phyloP scores from a whole-genome alignment of 2,888 invertebrate genomes.

The Drosophila neotestacea region DNA sequence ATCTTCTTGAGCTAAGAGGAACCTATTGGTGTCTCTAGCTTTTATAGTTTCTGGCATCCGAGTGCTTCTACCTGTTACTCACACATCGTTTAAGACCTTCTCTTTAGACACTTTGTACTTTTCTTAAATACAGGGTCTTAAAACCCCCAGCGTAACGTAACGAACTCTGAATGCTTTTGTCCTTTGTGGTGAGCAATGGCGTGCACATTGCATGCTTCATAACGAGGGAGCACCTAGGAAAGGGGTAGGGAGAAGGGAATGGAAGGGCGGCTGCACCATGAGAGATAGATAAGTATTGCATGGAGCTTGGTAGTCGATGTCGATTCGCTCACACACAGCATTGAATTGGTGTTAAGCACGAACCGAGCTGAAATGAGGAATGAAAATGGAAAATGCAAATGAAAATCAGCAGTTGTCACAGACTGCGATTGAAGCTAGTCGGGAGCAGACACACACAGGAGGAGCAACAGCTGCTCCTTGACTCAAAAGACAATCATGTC shows the following conservation, averaged over 20 bases:
- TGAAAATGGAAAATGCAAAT: constrained; percentile 61
- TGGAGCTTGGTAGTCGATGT: constrained; percentile 57
- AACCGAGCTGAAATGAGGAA: constrained; percentile 62
- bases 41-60: not conserved
- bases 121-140: not conserved
- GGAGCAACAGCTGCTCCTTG: constrained; percentile 7
- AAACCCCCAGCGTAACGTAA: constrained; percentile 19
- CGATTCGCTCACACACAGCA: constrained; percentile 61
- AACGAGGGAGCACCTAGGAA: not conserved
- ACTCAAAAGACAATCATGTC: constrained; percentile 62
- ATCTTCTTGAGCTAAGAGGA: no score
- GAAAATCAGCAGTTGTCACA: constrained; percentile 74
- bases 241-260: constrained; percentile 8
- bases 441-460: constrained; percentile 17
- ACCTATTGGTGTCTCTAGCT: no score
- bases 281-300: constrained; percentile 64
- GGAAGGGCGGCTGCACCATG: constrained; percentile 4
- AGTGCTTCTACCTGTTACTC: no score
- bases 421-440: constrained; percentile 16
- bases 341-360: constrained; percentile 83
- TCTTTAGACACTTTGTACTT: not conserved
- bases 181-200: constrained; percentile 74
- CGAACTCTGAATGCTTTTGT: constrained; percentile 61
- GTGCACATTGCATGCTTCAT: constrained; percentile 57
- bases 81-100: no score